phyloP scores from a whole-genome alignment of 2,113 vertebrate genomes.

The Pyrgilauda ruficollis region DNA sequence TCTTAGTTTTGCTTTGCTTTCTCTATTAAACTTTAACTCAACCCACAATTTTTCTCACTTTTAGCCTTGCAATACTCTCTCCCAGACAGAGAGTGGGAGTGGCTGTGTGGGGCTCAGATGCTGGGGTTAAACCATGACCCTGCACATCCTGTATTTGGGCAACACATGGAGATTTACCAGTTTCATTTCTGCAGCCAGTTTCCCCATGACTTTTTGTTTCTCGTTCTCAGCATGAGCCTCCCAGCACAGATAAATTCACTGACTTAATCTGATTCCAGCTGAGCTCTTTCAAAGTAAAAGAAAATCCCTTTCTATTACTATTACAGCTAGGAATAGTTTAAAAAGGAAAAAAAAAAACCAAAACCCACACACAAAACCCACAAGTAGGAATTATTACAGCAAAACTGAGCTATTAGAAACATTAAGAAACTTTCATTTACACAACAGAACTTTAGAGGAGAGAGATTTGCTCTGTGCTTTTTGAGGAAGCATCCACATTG shows the following conservation, averaged over 20 bases:
- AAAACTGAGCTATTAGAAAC: not conserved
- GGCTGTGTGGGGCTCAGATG: not conserved
- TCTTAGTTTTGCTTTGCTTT: not conserved
- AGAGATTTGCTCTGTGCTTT: not conserved
- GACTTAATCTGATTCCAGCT: conserved; percentile 51
- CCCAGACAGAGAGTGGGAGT: not conserved
- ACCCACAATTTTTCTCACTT: not conserved
- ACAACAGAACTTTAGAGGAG: not conserved
- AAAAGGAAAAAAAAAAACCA: not conserved
- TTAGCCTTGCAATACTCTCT: not conserved
- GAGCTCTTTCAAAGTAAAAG: conserved; percentile 55
- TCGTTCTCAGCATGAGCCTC: conserved; percentile 33
- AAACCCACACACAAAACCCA: accelerated
- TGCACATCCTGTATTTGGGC: not conserved
- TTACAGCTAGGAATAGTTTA: not conserved
- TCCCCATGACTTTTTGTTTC: conserved; percentile 19
- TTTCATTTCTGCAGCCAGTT: not conserved
- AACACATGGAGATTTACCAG: not conserved
- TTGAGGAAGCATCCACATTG: not conserved
- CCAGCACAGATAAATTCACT: conserved; percentile 33
- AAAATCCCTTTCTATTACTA: conserved; percentile 39
- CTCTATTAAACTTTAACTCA: not conserved
- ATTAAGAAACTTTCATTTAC: not conserved
- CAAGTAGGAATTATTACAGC: not conserved
- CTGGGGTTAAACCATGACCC: not conserved